Conservation (phyloP, 2,888 invertebrate genomes). For the Penaeus monodon region DNA sequence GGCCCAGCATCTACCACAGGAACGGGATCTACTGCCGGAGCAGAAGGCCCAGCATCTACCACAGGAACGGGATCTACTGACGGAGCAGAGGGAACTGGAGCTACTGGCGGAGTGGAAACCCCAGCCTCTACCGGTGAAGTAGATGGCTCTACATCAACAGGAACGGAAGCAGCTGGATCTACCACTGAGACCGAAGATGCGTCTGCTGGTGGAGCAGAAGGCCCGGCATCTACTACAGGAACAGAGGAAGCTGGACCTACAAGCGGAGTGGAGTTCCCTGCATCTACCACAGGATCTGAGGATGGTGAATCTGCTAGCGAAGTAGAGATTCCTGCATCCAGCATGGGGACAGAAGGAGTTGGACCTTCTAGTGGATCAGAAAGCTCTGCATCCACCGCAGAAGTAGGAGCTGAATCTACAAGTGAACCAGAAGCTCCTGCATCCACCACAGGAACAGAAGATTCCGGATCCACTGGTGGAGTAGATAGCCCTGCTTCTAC, state of each 20-base stretch:
- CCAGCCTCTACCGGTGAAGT: background rate
- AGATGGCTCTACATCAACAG: background rate
- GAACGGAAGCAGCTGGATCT: background rate
- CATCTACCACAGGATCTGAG: no score
- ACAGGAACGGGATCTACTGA: background rate
- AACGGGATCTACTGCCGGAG: background rate
- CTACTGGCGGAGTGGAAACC: background rate
- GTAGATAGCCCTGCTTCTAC: no score
- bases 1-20: background rate
- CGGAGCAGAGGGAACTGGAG: background rate
- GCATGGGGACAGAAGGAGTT: no score
- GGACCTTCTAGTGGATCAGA: background rate
- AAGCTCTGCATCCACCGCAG: background rate
- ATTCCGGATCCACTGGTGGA: no score
- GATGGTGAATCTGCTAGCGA: no score
- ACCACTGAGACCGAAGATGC: background rate
- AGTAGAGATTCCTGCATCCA: no score
- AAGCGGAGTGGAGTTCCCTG: no score
- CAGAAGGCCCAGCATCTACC: background rate
- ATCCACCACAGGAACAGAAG: no score
- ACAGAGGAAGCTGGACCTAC: no score
- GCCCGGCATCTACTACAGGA: background rate
- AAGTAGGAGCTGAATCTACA: no score
- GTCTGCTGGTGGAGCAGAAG: background rate
- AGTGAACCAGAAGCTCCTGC: no score